Evolutionary conservation across 2,797 vertebrate genomes (phyloP), one percentile per base, ranked within the genome.

Genomic region (Brachyrhaphis roseni): DNA sequence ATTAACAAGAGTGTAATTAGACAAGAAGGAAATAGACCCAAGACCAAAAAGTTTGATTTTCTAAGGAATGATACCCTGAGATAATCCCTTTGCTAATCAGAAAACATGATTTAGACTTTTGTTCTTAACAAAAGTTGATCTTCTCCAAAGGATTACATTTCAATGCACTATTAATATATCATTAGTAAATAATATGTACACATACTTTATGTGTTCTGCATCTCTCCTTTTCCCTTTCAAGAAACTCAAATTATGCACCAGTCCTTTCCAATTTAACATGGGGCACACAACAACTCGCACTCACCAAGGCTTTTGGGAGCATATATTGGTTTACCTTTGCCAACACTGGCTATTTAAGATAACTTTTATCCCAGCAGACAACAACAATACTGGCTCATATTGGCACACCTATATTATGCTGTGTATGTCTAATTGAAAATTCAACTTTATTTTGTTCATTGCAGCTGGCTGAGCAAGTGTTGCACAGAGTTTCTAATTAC

Each of bases 241-340:
- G 34, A 81, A 79, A 41, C 20, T 79, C 81, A 46, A 46, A 73
- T 23, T 1, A 31, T 8, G 3, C 34, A 26, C 23, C 59, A 28
- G 53, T 74, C 36, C 47, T 41, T 45, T 79, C 43, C 64, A 39
- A 45, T 49, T 45, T 62, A 41, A 74, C 36, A 20, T 8, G 23
- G 43, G 13, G 11, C 31, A 36, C 45, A n/a, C 47, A 15, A 68
- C 74, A 55, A 76, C 82, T 84, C 51, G 68, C 45, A 12, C 41
- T 28, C 80, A 74, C 0, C 2, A 7, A 45, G 76, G 72, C 64
- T 77, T 28, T 53, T 26, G 34, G 39, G 46, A 75, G 43, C 45
- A 46, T 84, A 34, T 34, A 34, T 77, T 84, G 76, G 55, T 74
- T 87, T 82, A 87, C 43, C 74, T 84, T 71, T 76, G 31, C 74